Conservation (phyloP, 2,113 vertebrate genomes). For the Tonatia bakeri region DNA sequence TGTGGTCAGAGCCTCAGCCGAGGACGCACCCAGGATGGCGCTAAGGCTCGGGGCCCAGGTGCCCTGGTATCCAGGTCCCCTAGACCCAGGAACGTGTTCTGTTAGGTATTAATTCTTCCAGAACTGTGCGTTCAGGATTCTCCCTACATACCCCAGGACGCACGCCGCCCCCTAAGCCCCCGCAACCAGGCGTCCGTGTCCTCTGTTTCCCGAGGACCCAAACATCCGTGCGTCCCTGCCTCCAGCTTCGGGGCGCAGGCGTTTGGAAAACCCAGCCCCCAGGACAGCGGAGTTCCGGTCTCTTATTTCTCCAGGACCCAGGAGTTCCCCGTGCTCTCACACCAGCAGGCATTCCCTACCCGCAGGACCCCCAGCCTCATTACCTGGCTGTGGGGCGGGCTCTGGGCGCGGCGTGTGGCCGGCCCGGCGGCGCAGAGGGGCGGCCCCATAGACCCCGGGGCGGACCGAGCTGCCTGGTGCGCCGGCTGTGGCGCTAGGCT, state of each 20-base stretch:
- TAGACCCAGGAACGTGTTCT: neutral
- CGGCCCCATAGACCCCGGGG: conserved; percentile 48
- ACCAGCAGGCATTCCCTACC: neutral
- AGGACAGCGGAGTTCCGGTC: neutral
- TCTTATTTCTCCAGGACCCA: neutral
- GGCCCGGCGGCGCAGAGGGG: neutral
- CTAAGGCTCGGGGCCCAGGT: neutral
- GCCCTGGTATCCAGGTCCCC: neutral
- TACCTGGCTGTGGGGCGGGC: conserved; percentile 38
- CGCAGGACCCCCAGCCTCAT: neutral
- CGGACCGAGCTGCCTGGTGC: conserved; percentile 54
- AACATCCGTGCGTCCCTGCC: neutral
- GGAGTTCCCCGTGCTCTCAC: neutral
- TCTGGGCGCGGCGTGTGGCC: conserved; percentile 52
- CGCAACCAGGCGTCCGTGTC: neutral
- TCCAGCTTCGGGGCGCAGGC: neutral
- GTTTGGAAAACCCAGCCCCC: neutral
- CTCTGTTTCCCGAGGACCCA: neutral
- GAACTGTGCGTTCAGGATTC: neutral
- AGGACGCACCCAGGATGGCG: neutral
- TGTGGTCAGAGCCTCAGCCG: neutral
- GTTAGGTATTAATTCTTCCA: neutral
- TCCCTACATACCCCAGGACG: too few species aligned
- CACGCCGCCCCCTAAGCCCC: neutral
- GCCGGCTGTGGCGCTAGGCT: conserved; percentile 86